Evolutionary conservation across 2,888 invertebrate species (phyloP).

Genomic region (Microctonus brassicae): DNA sequence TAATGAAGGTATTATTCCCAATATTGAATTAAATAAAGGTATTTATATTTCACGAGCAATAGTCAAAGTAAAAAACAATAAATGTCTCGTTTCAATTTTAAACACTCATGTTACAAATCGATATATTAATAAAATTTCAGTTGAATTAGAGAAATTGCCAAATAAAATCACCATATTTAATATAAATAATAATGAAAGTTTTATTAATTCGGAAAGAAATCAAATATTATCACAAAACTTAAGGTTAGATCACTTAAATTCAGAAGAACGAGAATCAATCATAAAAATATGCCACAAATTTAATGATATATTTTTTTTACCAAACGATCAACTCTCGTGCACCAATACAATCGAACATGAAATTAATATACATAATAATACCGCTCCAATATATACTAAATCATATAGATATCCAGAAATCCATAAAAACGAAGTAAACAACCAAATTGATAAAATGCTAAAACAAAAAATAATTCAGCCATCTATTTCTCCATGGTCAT

Average conservation of each 20-base stretch:
- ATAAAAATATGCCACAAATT: not conserved
- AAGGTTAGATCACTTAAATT: too few species aligned
- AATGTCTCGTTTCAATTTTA: too few species aligned
- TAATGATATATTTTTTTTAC: not conserved
- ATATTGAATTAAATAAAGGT: too few species aligned
- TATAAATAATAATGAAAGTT: too few species aligned
- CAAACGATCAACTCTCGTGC: not conserved
- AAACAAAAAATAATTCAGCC: not conserved
- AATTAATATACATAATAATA: not conserved
- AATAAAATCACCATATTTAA: too few species aligned
- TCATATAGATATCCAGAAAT: conserved; percentile 33
- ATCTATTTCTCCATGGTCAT: not conserved
- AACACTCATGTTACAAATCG: too few species aligned
- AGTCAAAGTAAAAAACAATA: too few species aligned
- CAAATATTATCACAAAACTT: not conserved
- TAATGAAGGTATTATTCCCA: too few species aligned
- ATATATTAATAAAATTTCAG: too few species aligned
- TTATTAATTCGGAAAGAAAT: not conserved
- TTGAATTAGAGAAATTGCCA: too few species aligned
- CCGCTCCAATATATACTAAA: conserved; percentile 7
- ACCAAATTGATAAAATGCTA: conserved; percentile 7
- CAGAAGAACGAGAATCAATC: not conserved
- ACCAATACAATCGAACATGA: not conserved
- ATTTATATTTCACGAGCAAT: too few species aligned
- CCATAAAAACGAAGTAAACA: conserved; percentile 31